Evolutionary conservation across 2,888 invertebrate genomes (phyloP).

Genomic region (Isotomurus palustris): DNA sequence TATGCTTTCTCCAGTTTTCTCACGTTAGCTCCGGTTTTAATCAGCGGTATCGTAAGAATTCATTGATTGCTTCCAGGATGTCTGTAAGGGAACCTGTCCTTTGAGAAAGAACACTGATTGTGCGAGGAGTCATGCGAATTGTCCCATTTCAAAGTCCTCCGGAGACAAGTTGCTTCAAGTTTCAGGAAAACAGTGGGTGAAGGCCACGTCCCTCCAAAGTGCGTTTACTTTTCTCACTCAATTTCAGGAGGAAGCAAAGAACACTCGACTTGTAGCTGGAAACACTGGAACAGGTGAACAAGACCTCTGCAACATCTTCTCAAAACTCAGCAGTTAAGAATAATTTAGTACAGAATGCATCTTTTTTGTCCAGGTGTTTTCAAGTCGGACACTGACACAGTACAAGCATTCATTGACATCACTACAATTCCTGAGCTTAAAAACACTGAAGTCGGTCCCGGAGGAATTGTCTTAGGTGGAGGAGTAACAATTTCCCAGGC

Average conservation of each 20-base stretch:
- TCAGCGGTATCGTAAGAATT: not conserved
- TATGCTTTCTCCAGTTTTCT: slow-evolving; percentile 19
- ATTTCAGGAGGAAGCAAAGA: slow-evolving; percentile 16
- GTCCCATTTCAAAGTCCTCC: no score
- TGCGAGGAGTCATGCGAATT: no score
- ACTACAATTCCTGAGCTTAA: slow-evolving; percentile 20
- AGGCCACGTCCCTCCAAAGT: slow-evolving; percentile 53
- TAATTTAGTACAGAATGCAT: not conserved
- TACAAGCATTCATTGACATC: slow-evolving; percentile 22
- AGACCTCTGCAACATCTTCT: not conserved
- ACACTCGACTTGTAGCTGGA: slow-evolving; percentile 64
- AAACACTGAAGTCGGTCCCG: not conserved
- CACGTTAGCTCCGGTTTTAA: not conserved
- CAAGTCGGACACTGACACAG: slow-evolving; percentile 20
- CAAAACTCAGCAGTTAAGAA: no score
- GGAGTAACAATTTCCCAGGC: slow-evolving; percentile 1
- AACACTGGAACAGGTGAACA: slow-evolving; percentile 71
- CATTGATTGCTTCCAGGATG: no score
- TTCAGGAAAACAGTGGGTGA: slow-evolving; percentile 38
- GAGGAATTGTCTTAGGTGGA: slow-evolving; percentile 6
- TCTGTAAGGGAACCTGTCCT: no score
- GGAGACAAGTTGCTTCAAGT: no score
- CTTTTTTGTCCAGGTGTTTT: slow-evolving; percentile 23
- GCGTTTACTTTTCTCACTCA: slow-evolving; percentile 57
- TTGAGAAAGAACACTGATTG: no score